Evolutionary conservation across 2,113 vertebrate genomes (phyloP).

Genomic region (Symphodus melops): DNA sequence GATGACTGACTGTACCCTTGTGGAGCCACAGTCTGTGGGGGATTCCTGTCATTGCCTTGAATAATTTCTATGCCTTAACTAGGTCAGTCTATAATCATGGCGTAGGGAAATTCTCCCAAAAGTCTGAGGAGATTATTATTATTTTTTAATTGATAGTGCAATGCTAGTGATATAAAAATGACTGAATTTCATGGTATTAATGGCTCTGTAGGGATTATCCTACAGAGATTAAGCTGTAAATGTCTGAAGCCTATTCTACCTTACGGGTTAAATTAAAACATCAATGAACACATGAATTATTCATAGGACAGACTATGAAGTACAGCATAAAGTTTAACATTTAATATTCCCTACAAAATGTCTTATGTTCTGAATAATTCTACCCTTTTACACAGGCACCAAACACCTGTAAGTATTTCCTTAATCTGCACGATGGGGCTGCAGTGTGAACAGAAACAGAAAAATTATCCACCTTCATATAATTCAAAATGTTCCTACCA

Average conservation of each 20-base stretch:
- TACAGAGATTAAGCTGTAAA: conserved; percentile 6
- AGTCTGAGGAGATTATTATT: conserved; percentile 8
- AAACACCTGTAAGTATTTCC: too few relatives aligned
- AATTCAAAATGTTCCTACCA: too few relatives aligned
- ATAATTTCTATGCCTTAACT: conserved; percentile 45
- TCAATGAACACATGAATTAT: conserved; percentile 39
- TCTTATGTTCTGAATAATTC: conserved; percentile 14
- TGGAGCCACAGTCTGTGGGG: conserved; percentile 33
- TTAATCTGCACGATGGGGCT: too few relatives aligned
- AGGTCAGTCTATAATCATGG: conserved; percentile 50
- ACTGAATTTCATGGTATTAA: conserved; percentile 36
- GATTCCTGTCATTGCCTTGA: conserved; percentile 29
- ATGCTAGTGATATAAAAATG: conserved; percentile 7
- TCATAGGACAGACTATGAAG: conserved; percentile 11
- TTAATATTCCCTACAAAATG: not conserved
- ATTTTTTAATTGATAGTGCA: conserved; percentile 36
- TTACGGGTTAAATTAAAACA: conserved; percentile 34
- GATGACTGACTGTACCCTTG: conserved; percentile 28
- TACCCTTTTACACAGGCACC: too few relatives aligned
- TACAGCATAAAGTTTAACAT: conserved; percentile 12
- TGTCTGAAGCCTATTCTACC: conserved; percentile 12
- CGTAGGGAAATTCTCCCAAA: conserved; percentile 8
- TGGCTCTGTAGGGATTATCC: conserved; percentile 31
- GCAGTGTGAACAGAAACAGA: too few relatives aligned
- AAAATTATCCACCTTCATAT: too few relatives aligned